Evolutionary conservation across 2,888 invertebrate species (phyloP), one percentile per base, ranked within the genome.

Genomic region (Drosophila paranaensis): DNA sequence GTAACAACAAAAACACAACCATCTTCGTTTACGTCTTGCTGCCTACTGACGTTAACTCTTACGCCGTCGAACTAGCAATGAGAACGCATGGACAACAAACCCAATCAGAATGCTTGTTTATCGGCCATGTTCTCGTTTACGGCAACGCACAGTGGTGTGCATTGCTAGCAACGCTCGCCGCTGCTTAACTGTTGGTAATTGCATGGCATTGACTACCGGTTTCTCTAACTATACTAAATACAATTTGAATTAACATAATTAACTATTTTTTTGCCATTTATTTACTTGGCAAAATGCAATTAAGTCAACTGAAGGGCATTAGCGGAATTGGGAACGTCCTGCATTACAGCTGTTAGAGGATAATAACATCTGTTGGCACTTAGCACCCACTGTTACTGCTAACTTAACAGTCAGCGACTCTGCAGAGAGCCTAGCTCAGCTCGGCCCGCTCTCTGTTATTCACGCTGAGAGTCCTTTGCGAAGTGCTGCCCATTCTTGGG

Each of bases 11-110:
- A 77, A 82, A 79, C 87, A 90, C 90, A 90, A 91, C 91, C 91
- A 91, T 90, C 89, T 86, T 90, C 87, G 84, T 81, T 90, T 86
- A 89, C 87, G 88, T 87, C 87, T 90, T 82, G 81, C 82, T 82
- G 83, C 81, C 81, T 84, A 89, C 90, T 90, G 87, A 81, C 79
- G 77, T 78, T 77, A 77, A 77, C 78, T 73, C 74, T 79, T 69
- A 62, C 78, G 78, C 75, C 78, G 69, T 78, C 74, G 13, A 77
- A 77, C 80, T 77, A 66, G 80, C 77, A 79, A 79, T 77, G 80
- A 79, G 80, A 76, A 79, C 71, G 78, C 60, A 66, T 76, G 66
- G 80, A 77, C 71, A 77, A 79, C 77, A 51, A 75, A 76, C 40
- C 77, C 77, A 77, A 77, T 76, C 79, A 77, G 77, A 77, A 75